Percentiles rank a stretch among this genome's conserved stretches.
Evolutionary conservation across 2,888 invertebrate species (phyloP).

Genomic region (Chloroclystis v-ata): DNA sequence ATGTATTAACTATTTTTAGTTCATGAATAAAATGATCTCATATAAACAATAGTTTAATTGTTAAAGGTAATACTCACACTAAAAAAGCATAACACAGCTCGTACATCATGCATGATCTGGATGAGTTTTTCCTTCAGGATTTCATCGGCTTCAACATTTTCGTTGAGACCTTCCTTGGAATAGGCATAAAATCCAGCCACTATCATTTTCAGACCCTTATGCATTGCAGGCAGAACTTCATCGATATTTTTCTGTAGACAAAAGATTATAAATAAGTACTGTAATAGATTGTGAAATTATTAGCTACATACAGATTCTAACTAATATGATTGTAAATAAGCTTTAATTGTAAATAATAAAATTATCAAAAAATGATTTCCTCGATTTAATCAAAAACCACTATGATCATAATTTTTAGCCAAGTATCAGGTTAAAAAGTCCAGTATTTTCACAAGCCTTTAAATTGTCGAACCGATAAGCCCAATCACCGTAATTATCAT

Average conservation of each 20-base stretch:
- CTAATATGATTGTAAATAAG: too few species aligned
- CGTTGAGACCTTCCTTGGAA: conserved; percentile 75
- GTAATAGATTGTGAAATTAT: too few species aligned
- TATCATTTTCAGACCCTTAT: conserved; percentile 82
- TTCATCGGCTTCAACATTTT: conserved; percentile 49
- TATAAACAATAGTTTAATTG: too few species aligned
- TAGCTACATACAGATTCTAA: too few species aligned
- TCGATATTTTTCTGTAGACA: conserved; percentile 57
- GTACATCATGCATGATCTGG: conserved; percentile 78
- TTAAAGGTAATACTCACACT: conserved; percentile 79
- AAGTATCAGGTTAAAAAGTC: too few species aligned
- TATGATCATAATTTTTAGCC: background rate
- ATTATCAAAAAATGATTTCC: too few species aligned
- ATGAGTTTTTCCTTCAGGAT: conserved; percentile 70
- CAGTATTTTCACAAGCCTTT: too few species aligned
- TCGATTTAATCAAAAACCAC: too few species aligned
- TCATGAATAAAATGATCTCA: too few species aligned
- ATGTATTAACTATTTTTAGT: too few species aligned
- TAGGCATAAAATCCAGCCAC: conserved; percentile 84
- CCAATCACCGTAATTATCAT: conserved; percentile 41
- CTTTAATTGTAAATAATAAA: too few species aligned
- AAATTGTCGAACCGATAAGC: conserved; percentile 34
- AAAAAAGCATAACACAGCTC: conserved; percentile 82
- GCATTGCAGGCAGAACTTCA: conserved; percentile 76
- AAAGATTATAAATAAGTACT: background rate